These are phyloP conservation scores for Silurus glanis DNA, from an alignment of 2,113 vertebrate species.

Conservation along the genomic window DNA sequence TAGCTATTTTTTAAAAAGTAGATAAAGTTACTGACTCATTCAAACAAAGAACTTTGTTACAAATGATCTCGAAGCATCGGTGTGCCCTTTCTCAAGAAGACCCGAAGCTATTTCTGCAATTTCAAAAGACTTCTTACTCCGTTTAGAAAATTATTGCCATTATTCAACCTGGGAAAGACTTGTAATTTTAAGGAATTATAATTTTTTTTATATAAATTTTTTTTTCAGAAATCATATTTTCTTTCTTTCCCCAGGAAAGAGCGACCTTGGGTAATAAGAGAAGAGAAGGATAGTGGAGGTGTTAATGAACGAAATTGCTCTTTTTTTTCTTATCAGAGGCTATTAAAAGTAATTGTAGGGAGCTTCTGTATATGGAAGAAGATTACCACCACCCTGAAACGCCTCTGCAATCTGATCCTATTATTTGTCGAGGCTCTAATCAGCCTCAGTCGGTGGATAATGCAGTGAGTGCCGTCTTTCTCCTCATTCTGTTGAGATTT, in stretches of 20 bases:
- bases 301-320: constrained; percentile 66
- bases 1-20: neutral
- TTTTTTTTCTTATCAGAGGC: constrained; percentile 56
- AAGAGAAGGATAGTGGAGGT: constrained; percentile 52
- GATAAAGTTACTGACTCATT: constrained; percentile 1
- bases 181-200: constrained; percentile 37
- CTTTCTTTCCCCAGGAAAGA: constrained; percentile 19
- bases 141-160: constrained; percentile 36
- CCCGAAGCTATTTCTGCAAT: constrained; percentile 9
- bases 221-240: constrained; percentile 5
- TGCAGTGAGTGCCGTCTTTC: constrained; percentile 41
- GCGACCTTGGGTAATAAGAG: constrained; percentile 50
- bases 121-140: constrained; percentile 3
- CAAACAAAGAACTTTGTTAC: constrained; percentile 6
- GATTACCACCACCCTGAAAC: constrained; percentile 61
- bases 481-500: constrained; percentile 24
- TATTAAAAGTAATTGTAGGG: constrained; percentile 64
- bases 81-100: constrained; percentile 8
- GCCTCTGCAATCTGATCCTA: constrained; percentile 65
- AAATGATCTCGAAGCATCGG: constrained; percentile 16
- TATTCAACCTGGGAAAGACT: constrained; percentile 30
- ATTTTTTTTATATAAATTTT: neutral
- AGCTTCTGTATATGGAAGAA: constrained; percentile 63
- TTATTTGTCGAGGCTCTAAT: constrained; percentile 65
- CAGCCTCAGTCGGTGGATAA: constrained; percentile 64